These are phyloP conservation scores for Paramormyrops hopkinsi DNA, from an alignment of 2,797 vertebrate species.

Conservation along the genomic window DNA sequence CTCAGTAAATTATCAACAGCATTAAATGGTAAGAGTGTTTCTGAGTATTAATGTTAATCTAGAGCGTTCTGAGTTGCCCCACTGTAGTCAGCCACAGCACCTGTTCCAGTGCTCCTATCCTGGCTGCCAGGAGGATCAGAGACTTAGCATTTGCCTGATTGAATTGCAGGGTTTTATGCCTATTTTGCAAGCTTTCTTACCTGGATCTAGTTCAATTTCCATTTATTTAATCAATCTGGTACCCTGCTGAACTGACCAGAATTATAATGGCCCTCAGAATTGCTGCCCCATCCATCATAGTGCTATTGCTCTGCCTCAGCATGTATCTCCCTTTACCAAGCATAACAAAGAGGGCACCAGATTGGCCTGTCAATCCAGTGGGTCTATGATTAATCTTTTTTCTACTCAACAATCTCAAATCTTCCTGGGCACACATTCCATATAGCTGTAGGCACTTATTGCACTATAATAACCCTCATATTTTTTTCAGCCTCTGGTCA, in stretches of 20 bases:
- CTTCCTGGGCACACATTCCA: neutral
- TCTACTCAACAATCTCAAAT: neutral
- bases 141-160: neutral
- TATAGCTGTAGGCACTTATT: neutral
- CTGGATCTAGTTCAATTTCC: neutral
- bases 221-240: constrained; percentile 10
- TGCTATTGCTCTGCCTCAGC: neutral
- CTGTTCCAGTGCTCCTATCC: neutral
- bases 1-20: neutral
- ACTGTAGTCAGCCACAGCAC: neutral
- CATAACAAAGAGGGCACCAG: neutral
- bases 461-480: neutral
- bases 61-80: neutral
- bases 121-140: neutral
- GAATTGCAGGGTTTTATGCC: neutral
- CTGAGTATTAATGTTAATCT: neutral
- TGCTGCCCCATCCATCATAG: neutral
- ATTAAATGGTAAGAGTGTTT: neutral
- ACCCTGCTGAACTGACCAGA: constrained; percentile 1
- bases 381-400: neutral
- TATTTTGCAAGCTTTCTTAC: neutral
- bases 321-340: neutral
- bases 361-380: neutral
- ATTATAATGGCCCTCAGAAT: constrained; percentile 18
- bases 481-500: neutral